Base-by-base conservation (phyloP, 2,797 vertebrate species). In the Lemur catta region DNA sequence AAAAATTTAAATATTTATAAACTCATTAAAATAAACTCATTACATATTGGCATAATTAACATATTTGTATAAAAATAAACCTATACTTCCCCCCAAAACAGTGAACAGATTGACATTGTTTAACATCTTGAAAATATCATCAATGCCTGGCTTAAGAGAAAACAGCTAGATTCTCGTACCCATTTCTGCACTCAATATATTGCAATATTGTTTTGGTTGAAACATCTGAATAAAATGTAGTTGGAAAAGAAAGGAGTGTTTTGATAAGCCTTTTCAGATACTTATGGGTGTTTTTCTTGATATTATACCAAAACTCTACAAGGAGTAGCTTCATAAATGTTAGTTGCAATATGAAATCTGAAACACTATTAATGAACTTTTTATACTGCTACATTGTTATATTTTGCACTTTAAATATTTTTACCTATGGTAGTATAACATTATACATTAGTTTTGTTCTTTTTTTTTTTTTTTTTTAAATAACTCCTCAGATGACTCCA, bases 281-380 rank as follows among this genome's bases (percentile, higher is more conserved):
- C 50, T 71, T 86, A 6, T 85, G 48, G 22, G 28, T 89, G 57
- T 79, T 86, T n/a, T 59, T 88, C 57, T 38, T 89, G 17, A 75
- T 59, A 84, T 35, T 35, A 80, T 5, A 74, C 24, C 63, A 35
- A 95, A 94, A 72, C 46, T 90, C 28, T 50, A 14, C 5, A 90
- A 50, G 9, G 22, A 5, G 6, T 82, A 50, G 6, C 76, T 95
- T 63, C 43, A 84, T 79, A 95, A 74, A 59, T 82, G 13, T 41
- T 81, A 22, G 4, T 61, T 93, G 24, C 18, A 35, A 46, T 65
- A 67, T 63, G 15, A 33, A 89, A 90, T 84, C 20, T 69, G 30
- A 89, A 95, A 86, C 3, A 91, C 17, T 26, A 85, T 67, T 96
- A 55, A 86, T 22, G 18, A 80, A 80, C 18, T 93, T 92, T 85